phyloP scores from a whole-genome alignment of 1,140 invertebrate genomes.

The Bombyx mori region ASM3026992v2 NC_085110.1:10217501-10218000 shows the following conservation, averaged over 20 bases:
- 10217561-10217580: slow-evolving; percentile 70
- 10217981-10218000: no score
- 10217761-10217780: slow-evolving; percentile 70
- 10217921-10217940: no score
- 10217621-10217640: slow-evolving; percentile 68
- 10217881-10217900: neutral
- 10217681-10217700: slow-evolving; percentile 56
- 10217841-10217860: slow-evolving; percentile 39
- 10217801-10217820: slow-evolving; percentile 71
- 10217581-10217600: slow-evolving; percentile 72
- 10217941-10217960: no score
- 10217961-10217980: no score
- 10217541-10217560: slow-evolving; percentile 65
- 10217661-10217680: slow-evolving; percentile 68
- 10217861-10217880: slow-evolving; percentile 33
- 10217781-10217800: slow-evolving; percentile 68
- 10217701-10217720: slow-evolving; percentile 66
- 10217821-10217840: slow-evolving; percentile 70
- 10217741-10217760: slow-evolving; percentile 70
- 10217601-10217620: slow-evolving; percentile 70
- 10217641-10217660: slow-evolving; percentile 64
- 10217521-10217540: slow-evolving; percentile 66
- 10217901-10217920: no score
- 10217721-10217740: slow-evolving; percentile 70
- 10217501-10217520: slow-evolving; percentile 69